Evolutionary conservation across 2,797 vertebrate species (phyloP), one percentile per base, ranked within the genome.

Genomic region (Phylloscopus collybita): DNA sequence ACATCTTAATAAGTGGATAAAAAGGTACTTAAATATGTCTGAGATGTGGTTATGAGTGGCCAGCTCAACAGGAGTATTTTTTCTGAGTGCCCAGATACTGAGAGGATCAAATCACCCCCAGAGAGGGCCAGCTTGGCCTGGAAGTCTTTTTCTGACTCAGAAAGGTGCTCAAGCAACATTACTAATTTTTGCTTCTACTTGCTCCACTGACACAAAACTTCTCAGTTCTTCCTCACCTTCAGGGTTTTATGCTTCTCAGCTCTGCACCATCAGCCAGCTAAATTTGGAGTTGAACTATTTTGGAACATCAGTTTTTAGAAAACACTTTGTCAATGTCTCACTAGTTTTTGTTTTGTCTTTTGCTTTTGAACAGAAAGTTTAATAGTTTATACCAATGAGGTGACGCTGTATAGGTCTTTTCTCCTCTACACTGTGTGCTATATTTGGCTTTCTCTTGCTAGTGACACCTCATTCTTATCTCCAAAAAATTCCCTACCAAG

Each of bases 271-370:
- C 3, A 64, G 64, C 5, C 53, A 76, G 80, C 29, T 85, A 85
- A 75, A 85, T 88, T 60, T 80, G 45, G 75, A 72, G 21, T 25
- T 71, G 50, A 86, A 65, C 73, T 88, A 34, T 30, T 88, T 93
- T 79, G 69, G 54, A 82, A 69, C 50, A 42, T 50, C 51, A 75
- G 6, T 16, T 86, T 93, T 92, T 75, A 88, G 83, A 72, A 92
- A 51, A 75, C 34, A 53, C 16, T 79, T 93, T 80, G 29, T 65
- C 70, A 84, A n/a, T 65, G 54, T 86, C 80, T 72, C 56, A 16
- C 26, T 65, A 65, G 44, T 79, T 74, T 75, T 26, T 86, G 30
- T 50, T 83, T 88, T 75, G 44, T 9, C 40, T 88, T 94, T 74
- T 92, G n/a, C 19, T 91, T 86, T 86, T 67, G 60, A 74, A 71